Conservation (phyloP, 2,113 vertebrate genomes). For the Pleuronectes platessa region DNA sequence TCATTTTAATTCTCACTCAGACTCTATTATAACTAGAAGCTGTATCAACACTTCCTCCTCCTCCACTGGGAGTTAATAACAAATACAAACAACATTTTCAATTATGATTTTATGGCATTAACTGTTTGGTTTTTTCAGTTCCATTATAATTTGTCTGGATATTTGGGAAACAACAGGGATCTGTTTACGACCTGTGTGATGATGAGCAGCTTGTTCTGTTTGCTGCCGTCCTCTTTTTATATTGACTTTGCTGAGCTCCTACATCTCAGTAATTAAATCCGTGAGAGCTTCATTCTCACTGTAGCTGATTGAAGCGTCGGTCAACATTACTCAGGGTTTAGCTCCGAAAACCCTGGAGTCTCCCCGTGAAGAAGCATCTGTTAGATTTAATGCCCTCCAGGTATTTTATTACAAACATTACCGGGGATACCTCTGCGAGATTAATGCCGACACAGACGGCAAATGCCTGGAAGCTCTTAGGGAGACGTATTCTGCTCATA, state of each 20-base stretch:
- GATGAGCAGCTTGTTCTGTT: not conserved
- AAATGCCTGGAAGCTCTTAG: too few species aligned
- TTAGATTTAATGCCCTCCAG: not conserved
- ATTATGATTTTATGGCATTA: not conserved
- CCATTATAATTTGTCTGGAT: not conserved
- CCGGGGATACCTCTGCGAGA: too few species aligned
- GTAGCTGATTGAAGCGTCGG: too few species aligned
- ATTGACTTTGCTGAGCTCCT: not conserved
- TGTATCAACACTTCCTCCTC: too few species aligned
- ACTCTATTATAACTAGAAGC: too few species aligned
- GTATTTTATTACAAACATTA: not conserved
- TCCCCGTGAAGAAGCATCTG: too few species aligned
- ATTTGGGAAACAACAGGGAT: not conserved
- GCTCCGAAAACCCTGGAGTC: too few species aligned
- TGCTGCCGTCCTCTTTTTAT: conserved; percentile 9
- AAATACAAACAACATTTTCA: not conserved
- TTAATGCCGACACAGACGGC: too few species aligned
- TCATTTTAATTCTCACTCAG: too few species aligned
- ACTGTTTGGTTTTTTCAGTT: not conserved
- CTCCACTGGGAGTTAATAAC: too few species aligned
- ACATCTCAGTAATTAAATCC: not conserved
- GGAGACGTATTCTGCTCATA: too few species aligned
- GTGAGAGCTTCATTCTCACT: not conserved
- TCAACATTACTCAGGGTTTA: too few species aligned
- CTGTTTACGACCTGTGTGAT: not conserved